phyloP scores from a whole-genome alignment of 2,113 vertebrate species.

The Tragulus kanchil region DNA sequence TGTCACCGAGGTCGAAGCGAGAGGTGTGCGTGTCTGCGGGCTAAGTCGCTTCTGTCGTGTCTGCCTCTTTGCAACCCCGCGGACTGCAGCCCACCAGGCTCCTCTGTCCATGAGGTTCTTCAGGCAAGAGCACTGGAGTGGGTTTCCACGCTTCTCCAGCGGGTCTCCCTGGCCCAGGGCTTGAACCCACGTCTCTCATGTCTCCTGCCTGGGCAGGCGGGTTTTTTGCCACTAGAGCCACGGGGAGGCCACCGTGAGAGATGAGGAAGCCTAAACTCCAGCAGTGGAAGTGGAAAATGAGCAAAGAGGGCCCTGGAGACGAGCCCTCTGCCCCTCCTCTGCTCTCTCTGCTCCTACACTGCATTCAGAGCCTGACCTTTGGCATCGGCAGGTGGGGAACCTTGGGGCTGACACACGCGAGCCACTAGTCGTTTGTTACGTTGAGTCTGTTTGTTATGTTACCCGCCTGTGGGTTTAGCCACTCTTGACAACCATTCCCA shows the following conservation, averaged over 20 bases:
- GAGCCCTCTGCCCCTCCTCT: accelerated
- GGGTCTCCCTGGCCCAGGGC: neutral
- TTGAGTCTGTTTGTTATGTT: no score
- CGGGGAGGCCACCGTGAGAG: neutral
- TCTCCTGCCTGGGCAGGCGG: neutral
- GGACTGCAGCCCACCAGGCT: neutral
- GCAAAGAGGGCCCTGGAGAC: accelerated
- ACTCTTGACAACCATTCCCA: accelerated
- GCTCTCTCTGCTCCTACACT: neutral
- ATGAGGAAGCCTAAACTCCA: accelerated
- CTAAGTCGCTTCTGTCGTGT: accelerated
- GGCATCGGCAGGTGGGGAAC: accelerated
- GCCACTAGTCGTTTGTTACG: accelerated
- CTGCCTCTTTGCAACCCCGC: neutral
- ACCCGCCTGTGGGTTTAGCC: neutral
- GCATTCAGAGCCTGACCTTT: accelerated
- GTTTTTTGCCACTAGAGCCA: neutral
- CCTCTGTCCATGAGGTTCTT: neutral
- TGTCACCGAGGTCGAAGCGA: neutral
- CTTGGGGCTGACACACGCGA: accelerated
- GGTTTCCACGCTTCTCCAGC: neutral
- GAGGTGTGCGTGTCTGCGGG: neutral
- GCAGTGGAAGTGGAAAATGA: neutral
- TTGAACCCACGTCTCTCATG: neutral
- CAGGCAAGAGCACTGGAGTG: neutral